Conservation (phyloP, 2,888 invertebrate species). For the Melanchra persicariae region DNA sequence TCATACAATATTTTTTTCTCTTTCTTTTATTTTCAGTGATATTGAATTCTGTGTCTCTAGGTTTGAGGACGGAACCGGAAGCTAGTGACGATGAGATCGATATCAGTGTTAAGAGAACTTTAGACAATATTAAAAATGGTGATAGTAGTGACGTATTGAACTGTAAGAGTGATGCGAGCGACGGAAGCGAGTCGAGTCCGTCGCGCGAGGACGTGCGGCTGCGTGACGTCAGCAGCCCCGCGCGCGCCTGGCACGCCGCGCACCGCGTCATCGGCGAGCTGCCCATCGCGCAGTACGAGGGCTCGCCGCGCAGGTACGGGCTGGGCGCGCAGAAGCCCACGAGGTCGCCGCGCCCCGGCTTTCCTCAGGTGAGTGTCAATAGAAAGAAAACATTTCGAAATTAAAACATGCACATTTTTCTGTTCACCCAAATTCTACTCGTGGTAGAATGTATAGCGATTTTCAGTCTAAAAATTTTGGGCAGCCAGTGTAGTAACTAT, state of each 20-base stretch:
- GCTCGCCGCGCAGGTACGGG: conserved; percentile 96
- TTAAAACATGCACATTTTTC: too few species aligned
- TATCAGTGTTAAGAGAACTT: conserved; percentile 88
- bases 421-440: background rate
- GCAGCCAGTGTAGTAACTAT: too few species aligned
- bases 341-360: conserved; percentile 96
- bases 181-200: conserved; percentile 82
- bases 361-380: conserved; percentile 92
- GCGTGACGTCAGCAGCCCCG: conserved; percentile 83
- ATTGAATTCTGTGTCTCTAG: conserved; percentile 90
- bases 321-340: conserved; percentile 93
- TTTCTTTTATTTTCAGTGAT: conserved; percentile 90
- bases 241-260: conserved; percentile 83
- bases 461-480: too few species aligned
- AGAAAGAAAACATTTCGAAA: too few species aligned
- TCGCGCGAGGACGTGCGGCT: conserved; percentile 81
- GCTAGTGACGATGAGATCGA: conserved; percentile 89
- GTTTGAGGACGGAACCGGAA: conserved; percentile 89
- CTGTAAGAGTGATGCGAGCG: conserved; percentile 86
- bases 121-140: conserved; percentile 89
- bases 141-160: conserved; percentile 88
- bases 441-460: background rate
- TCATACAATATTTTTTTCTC: conserved; percentile 77
- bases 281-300: conserved; percentile 98
- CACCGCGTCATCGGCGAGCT: conserved; percentile 94